A percentile compares a stretch with the other conserved stretches of the same genome.
These are phyloP conservation scores for Mobula hypostoma DNA, from an alignment of 2,113 vertebrate genomes.

Conservation along the genomic window DNA sequence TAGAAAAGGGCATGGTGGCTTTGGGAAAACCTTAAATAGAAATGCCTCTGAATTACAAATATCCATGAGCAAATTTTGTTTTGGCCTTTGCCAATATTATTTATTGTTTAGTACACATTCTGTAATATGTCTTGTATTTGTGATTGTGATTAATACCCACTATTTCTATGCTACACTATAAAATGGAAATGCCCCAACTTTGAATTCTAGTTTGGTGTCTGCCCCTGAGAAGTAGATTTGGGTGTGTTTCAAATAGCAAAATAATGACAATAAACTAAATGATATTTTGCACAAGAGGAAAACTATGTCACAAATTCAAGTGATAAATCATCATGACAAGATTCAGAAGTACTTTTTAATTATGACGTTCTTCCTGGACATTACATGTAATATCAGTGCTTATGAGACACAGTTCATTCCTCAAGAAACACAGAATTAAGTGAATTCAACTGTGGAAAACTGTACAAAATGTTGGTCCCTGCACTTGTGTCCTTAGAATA, in stretches of 20 bases:
- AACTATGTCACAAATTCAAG: background rate
- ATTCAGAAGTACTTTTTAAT: background rate
- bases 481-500: background rate
- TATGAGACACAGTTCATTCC: background rate
- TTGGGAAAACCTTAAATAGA: background rate
- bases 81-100: background rate
- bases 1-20: background rate
- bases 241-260: background rate
- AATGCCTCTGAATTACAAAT: background rate
- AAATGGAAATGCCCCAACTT: background rate
- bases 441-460: background rate
- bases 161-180: background rate
- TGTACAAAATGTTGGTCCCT: background rate
- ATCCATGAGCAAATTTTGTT: background rate
- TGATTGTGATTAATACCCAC: too few species aligned
- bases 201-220: background rate
- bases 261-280: background rate
- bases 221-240: background rate
- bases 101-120: background rate
- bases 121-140: background rate
- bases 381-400: background rate
- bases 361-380: background rate
- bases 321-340: background rate
- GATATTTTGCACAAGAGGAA: background rate
- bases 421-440: background rate